These are phyloP conservation scores for Delichon dasypus DNA, from an alignment of 2,797 vertebrate species.

Conservation along the genomic window DNA sequence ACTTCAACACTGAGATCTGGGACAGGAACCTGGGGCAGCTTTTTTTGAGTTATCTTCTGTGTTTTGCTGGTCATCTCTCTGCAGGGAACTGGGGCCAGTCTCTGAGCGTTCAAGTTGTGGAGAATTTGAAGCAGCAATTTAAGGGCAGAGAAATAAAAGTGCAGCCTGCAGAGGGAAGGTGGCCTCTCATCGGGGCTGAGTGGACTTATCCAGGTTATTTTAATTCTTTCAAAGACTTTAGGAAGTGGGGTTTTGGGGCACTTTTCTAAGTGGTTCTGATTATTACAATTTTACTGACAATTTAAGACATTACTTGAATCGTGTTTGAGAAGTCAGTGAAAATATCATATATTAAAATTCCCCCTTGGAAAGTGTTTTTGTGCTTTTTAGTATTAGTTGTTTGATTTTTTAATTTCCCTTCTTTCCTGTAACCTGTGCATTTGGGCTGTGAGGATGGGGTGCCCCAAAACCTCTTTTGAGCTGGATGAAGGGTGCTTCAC, in stretches of 20 bases:
- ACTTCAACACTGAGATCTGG: background rate
- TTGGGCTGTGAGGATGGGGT: background rate
- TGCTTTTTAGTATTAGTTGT: background rate
- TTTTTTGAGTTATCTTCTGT: background rate
- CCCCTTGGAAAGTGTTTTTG: background rate
- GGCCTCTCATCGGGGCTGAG: background rate
- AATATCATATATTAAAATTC: background rate
- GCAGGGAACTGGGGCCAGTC: background rate
- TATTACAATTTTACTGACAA: background rate
- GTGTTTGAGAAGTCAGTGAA: background rate
- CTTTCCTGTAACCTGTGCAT: background rate
- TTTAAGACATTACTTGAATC: background rate
- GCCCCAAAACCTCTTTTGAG: background rate
- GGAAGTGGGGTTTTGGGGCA: background rate
- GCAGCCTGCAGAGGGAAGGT: background rate
- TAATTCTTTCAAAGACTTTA: background rate
- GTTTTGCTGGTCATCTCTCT: background rate
- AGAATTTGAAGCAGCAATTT: background rate
- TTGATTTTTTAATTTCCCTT: background rate
- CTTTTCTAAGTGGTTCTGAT: background rate
- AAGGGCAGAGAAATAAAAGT: background rate
- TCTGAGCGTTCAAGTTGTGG: background rate
- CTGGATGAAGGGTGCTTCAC: fast-evolving
- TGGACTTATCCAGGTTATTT: background rate
- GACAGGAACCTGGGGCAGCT: background rate